Evolutionary conservation across 2,797 vertebrate genomes (phyloP).

Genomic region (Tenualosa thibaudeaui): DNA sequence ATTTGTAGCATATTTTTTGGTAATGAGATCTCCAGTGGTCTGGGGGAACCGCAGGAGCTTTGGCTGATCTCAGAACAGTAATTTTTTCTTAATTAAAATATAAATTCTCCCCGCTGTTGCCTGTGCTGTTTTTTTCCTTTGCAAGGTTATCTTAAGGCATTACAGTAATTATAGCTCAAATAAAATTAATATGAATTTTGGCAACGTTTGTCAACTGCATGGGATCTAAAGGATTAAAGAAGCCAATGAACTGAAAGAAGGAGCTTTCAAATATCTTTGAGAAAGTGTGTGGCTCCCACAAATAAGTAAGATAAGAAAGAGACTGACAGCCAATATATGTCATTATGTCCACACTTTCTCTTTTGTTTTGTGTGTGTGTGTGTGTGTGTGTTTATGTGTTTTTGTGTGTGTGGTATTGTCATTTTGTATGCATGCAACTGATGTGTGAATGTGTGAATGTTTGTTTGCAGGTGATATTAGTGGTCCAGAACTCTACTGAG

Average conservation of each 20-base stretch:
- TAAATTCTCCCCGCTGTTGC: neutral
- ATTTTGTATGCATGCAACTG: neutral
- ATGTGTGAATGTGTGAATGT: neutral
- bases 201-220: neutral
- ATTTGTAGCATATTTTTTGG: neutral
- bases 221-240: neutral
- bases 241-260: too few relatives aligned
- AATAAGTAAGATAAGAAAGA: neutral
- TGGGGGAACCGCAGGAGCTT: neutral
- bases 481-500: neutral
- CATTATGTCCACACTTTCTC: neutral
- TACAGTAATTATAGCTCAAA: neutral
- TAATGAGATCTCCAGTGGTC: conserved; percentile 4
- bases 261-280: neutral
- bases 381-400: neutral
- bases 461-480: neutral
- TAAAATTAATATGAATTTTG: neutral
- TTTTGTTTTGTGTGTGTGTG: neutral
- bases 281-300: neutral
- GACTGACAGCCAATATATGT: neutral
- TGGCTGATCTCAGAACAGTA: neutral
- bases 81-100: conserved; percentile 17
- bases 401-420: neutral
- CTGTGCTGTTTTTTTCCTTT: neutral
- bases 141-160: neutral